Conservation (phyloP, 2,113 vertebrate genomes). For the Sinocyclocheilus rhinocerous region DNA sequence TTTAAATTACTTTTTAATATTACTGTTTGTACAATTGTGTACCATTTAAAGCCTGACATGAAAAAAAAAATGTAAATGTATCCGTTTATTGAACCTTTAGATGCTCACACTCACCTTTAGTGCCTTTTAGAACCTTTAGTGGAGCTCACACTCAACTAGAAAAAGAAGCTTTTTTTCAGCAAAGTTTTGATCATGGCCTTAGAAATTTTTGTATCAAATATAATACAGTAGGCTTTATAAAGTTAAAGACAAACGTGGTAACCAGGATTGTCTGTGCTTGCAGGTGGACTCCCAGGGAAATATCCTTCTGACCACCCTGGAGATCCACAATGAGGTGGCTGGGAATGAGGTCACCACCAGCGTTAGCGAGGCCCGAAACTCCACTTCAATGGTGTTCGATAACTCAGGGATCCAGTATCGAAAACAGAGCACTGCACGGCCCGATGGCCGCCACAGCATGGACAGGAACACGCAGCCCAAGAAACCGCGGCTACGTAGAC, state of each 20-base stretch:
- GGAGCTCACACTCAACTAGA: no score
- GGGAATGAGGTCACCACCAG: slow-evolving; percentile 85
- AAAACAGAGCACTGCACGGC: slow-evolving; percentile 81
- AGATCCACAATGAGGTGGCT: slow-evolving; percentile 95
- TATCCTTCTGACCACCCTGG: slow-evolving; percentile 90
- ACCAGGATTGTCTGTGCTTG: neutral
- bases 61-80: no score
- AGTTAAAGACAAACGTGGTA: neutral
- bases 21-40: no score
- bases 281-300: slow-evolving; percentile 96
- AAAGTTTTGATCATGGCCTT: no score
- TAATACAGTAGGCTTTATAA: neutral
- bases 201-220: no score
- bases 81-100: no score
- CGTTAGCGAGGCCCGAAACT: slow-evolving; percentile 85
- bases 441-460: slow-evolving; percentile 77
- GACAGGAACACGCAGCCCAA: slow-evolving; percentile 83
- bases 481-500: slow-evolving; percentile 88
- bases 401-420: slow-evolving; percentile 93
- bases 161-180: no score
- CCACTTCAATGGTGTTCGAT: slow-evolving; percentile 87
- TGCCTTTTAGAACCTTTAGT: no score
- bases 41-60: no score
- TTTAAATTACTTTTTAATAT: no score
- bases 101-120: no score